phyloP scores from a whole-genome alignment of 2,797 vertebrate species.

The Leucoraja ocellata region DNA sequence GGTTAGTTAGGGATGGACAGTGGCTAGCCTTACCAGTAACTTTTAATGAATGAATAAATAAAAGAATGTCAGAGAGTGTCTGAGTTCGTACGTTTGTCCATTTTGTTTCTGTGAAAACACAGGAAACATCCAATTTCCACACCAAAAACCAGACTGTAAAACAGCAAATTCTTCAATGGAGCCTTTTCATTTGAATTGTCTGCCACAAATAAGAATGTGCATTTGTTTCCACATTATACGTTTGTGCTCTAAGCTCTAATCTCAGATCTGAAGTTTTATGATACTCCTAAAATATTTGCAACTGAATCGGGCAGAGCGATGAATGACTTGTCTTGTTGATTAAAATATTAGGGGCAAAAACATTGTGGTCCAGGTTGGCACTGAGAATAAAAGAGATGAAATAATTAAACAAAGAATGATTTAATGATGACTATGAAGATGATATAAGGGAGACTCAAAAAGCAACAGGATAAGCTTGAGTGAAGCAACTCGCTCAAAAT shows the following conservation, averaged over 20 bases:
- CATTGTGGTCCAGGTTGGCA: not conserved
- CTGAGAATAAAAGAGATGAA: not conserved
- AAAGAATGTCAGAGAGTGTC: not conserved
- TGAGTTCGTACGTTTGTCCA: not conserved
- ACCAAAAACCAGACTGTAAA: not conserved
- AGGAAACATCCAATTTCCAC: not conserved
- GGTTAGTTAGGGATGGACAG: too few relatives aligned
- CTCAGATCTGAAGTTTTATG: not conserved
- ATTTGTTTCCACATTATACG: not conserved
- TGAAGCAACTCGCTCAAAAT: not conserved
- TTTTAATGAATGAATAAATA: too few relatives aligned
- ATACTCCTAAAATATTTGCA: not conserved
- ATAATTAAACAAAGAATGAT: not conserved
- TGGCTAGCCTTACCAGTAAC: too few relatives aligned
- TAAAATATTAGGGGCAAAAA: not conserved
- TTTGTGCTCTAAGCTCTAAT: not conserved
- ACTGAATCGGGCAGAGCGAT: not conserved
- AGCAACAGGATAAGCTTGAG: too few relatives aligned
- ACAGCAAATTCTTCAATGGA: not conserved
- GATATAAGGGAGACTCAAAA: not conserved
- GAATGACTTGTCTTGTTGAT: not conserved
- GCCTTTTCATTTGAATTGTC: not conserved
- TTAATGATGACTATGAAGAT: not conserved
- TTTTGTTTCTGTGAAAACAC: not conserved
- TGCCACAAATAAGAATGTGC: not conserved